phyloP scores from a whole-genome alignment of 2,113 vertebrate species.

The Melanocharis versteri region DNA sequence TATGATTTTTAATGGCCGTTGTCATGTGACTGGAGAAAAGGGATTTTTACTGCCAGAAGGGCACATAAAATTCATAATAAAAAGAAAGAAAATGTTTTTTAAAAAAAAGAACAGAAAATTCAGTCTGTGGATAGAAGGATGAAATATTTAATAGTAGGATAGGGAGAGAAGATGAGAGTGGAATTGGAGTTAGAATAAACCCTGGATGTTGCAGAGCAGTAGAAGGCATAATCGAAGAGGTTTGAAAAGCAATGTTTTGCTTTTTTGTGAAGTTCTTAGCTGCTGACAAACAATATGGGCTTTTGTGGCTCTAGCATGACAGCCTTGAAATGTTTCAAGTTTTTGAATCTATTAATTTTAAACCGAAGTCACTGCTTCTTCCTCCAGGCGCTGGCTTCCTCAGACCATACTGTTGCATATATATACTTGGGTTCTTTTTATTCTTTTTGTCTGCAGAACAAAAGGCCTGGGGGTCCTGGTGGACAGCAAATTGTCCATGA shows the following conservation, averaged over 20 bases:
- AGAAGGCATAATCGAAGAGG: not conserved
- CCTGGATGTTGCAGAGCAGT: not conserved
- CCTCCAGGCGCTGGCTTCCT: not conserved
- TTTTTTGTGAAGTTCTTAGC: not conserved
- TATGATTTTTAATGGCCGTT: slow-evolving; percentile 22
- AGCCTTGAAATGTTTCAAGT: not conserved
- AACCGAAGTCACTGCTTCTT: not conserved
- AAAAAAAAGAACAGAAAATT: not conserved
- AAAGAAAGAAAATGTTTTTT: not conserved
- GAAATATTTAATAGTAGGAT: not conserved
- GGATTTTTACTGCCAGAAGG: not conserved
- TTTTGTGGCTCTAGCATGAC: not conserved
- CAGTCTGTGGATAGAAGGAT: not conserved
- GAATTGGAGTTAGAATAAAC: not conserved
- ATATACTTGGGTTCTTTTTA: not conserved
- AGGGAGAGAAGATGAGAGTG: not conserved
- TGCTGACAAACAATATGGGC: not conserved
- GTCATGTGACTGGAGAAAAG: not conserved
- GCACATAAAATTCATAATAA: not conserved
- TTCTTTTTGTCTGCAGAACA: not conserved
- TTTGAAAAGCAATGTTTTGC: not conserved
- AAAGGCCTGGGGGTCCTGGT: not conserved
- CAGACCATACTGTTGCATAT: not conserved
- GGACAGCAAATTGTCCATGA: not conserved
- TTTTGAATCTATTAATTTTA: not conserved